phyloP scores from a whole-genome alignment of 53 echinoderm and acorn worm genomes.

The Temnopleurus reevesii region DNA sequence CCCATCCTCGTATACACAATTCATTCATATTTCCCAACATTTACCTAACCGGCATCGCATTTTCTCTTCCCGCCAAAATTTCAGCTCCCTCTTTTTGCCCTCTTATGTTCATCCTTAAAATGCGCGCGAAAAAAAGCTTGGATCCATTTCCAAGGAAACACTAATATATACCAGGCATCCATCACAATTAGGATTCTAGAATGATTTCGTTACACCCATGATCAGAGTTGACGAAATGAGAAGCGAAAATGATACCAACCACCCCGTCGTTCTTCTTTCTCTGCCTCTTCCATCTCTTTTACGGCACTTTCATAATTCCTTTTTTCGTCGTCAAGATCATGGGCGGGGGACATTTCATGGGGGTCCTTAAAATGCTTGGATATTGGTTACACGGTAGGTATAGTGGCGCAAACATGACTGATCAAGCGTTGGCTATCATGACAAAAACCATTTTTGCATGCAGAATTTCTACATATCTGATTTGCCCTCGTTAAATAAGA shows the following conservation, averaged over 20 bases:
- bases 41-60: constrained; percentile 43
- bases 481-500: neutral
- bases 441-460: constrained; percentile 22
- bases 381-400: constrained; percentile 14
- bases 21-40: constrained; percentile 60
- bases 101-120: neutral
- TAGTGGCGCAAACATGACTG: constrained; percentile 5
- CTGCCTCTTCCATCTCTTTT: neutral
- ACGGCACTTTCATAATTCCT: neutral
- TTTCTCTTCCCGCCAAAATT: neutral
- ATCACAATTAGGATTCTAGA: constrained; percentile 21
- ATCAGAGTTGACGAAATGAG: constrained; percentile 33
- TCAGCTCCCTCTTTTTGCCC: neutral
- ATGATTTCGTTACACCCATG: constrained; percentile 36
- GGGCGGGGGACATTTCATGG: neutral
- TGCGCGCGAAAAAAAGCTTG: neutral
- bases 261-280: neutral
- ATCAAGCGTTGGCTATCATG: neutral
- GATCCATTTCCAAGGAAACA: constrained; percentile 15
- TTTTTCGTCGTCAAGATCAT: neutral
- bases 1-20: constrained; percentile 1
- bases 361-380: neutral
- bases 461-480: constrained; percentile 9
- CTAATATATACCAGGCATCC: neutral
- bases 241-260: constrained; percentile 29